Conservation (phyloP, 2,888 invertebrate species). For the Brachyopa scutellaris region DNA sequence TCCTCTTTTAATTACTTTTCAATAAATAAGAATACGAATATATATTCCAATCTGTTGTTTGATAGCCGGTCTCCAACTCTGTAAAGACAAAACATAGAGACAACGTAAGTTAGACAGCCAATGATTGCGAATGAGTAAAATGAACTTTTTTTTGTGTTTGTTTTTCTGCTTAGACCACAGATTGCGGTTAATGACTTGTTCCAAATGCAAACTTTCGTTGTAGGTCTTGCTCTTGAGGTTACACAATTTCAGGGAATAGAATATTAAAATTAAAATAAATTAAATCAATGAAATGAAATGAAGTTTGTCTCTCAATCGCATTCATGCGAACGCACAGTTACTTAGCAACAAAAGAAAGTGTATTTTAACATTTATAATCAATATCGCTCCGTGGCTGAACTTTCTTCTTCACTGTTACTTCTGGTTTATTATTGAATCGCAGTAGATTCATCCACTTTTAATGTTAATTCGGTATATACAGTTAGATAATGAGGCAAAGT, state of each 20-base stretch:
- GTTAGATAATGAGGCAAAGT: constrained; percentile 37
- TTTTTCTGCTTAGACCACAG: constrained; percentile 26
- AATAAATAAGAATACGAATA: no score
- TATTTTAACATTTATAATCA: constrained; percentile 32
- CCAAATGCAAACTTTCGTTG: constrained; percentile 1
- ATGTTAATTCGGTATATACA: constrained; percentile 43
- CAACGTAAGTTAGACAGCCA: neutral
- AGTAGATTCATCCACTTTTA: constrained; percentile 25
- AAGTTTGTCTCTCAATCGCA: constrained; percentile 6
- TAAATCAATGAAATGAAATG: constrained; percentile 24
- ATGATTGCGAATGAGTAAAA: constrained; percentile 1
- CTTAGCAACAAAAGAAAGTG: constrained; percentile 46
- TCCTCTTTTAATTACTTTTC: constrained; percentile 45
- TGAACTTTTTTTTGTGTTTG: neutral
- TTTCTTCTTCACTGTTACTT: constrained; percentile 62
- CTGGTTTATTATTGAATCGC: constrained; percentile 20
- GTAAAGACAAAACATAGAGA: constrained; percentile 21
- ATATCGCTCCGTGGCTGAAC: constrained; percentile 30
- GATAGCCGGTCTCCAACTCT: constrained; percentile 51
- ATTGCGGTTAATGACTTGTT: constrained; percentile 17
- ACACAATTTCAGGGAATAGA: constrained; percentile 21
- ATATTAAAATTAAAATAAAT: constrained; percentile 28
- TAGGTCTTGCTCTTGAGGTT: constrained; percentile 1
- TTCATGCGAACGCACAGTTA: constrained; percentile 44
- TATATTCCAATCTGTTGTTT: no score